Percentiles rank a stretch among this genome's conserved stretches.
phyloP scores from a whole-genome alignment of 2,888 invertebrate species.

The Leptothorax acervorum region DNA sequence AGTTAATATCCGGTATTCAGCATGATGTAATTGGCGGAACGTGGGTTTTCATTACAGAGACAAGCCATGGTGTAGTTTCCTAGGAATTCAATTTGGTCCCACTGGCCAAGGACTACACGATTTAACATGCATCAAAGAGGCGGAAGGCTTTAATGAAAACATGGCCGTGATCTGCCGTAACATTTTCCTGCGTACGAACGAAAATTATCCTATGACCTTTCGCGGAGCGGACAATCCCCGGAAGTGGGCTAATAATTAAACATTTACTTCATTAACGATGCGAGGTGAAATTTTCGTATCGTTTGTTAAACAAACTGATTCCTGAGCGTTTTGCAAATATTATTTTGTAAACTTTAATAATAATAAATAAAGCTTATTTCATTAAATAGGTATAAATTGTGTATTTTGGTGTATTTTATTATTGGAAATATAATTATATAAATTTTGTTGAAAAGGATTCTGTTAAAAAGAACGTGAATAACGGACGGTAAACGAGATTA shows the following conservation, averaged over 20 bases:
- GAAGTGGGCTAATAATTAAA: conserved; percentile 15
- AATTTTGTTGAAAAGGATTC: background rate
- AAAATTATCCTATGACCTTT: conserved; percentile 35
- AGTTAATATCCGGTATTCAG: conserved; percentile 24
- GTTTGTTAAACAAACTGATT: background rate
- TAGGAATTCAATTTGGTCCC: conserved; percentile 56
- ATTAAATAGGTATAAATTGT: background rate
- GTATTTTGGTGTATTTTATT: background rate
- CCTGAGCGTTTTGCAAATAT: background rate
- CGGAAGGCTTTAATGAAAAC: conserved; percentile 45
- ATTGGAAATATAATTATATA: background rate
- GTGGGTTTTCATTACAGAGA: conserved; percentile 16
- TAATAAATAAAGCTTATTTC: background rate
- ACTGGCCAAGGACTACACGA: background rate
- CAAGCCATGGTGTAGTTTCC: background rate
- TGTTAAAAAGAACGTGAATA: background rate
- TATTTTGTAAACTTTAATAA: background rate
- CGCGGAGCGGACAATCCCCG: background rate
- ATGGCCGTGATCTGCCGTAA: conserved; percentile 26
- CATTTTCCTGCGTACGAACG: conserved; percentile 13
- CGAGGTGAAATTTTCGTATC: background rate
- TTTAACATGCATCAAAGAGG: conserved; percentile 34
- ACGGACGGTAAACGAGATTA: background rate
- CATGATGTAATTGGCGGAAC: background rate
- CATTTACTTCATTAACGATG: conserved; percentile 4